Evolutionary conservation across 2,113 vertebrate genomes (phyloP).

Genomic region (Podarcis raffonei): DNA sequence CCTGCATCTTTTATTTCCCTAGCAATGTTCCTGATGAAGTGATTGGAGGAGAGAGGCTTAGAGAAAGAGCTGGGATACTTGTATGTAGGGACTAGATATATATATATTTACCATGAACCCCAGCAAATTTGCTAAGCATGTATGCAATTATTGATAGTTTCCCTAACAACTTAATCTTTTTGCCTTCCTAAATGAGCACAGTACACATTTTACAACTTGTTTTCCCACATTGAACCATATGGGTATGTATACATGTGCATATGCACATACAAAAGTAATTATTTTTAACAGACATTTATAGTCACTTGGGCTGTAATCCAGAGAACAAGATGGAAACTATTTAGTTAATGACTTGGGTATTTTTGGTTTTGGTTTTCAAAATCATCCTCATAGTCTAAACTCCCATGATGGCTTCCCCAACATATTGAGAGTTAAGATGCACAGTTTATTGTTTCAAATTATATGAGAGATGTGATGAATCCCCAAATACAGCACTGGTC

Average conservation of each 20-base stretch:
- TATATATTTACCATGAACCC: neutral
- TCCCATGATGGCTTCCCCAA: neutral
- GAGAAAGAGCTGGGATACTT: neutral
- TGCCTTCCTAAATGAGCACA: neutral
- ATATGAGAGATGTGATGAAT: constrained; percentile 39
- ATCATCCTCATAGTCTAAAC: neutral
- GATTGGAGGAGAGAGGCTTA: neutral
- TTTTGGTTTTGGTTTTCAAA: neutral
- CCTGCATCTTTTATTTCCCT: neutral
- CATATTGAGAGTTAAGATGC: neutral
- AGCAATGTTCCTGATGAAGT: too few species aligned
- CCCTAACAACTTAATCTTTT: neutral
- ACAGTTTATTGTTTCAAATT: constrained; percentile 7
- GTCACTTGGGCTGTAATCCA: neutral
- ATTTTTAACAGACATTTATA: neutral
- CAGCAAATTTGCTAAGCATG: neutral
- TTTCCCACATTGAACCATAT: neutral
- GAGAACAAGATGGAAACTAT: neutral
- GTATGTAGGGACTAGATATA: neutral
- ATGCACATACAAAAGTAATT: neutral
- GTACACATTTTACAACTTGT: neutral
- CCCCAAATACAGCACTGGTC: constrained; percentile 16
- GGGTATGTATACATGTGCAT: neutral
- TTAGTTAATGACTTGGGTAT: neutral
- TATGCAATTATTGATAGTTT: neutral